A percentile compares a stretch with the other conserved stretches of the same genome.
phyloP scores from a whole-genome alignment of 2,797 vertebrate species.

The Bufotes viridis region DNA sequence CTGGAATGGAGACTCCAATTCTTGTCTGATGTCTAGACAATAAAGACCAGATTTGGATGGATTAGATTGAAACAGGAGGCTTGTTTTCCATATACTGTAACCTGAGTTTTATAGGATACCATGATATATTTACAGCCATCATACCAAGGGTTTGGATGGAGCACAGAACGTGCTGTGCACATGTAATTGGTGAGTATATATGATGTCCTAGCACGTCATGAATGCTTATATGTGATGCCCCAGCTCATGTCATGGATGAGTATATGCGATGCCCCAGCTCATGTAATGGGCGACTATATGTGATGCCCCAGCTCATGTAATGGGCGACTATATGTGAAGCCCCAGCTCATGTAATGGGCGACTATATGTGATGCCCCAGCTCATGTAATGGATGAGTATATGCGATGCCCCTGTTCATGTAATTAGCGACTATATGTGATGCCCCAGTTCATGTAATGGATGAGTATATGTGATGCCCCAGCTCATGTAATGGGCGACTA shows the following conservation, averaged over 20 bases:
- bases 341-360: too few relatives aligned
- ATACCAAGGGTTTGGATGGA: background rate
- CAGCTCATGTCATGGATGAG: too few relatives aligned
- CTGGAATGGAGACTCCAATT: background rate
- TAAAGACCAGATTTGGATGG: conserved; percentile 8
- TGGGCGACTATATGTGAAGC: too few relatives aligned
- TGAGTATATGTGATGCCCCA: background rate
- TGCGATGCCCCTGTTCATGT: too few relatives aligned
- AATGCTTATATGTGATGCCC: background rate
- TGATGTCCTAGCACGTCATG: background rate
- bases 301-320: too few relatives aligned
- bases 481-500: background rate
- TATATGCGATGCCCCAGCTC: too few relatives aligned
- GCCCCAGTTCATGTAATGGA: too few relatives aligned
- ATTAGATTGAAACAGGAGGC: background rate
- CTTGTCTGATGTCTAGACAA: conserved; percentile 1
- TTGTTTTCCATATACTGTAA: conserved; percentile 12
- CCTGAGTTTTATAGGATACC: background rate
- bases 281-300: too few relatives aligned
- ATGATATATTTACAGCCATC: background rate
- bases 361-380: background rate
- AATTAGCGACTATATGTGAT: too few relatives aligned
- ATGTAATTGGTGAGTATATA: background rate
- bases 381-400: too few relatives aligned
- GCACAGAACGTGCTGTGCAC: background rate